These are phyloP conservation scores for Alentia gelatinosa DNA, from an alignment of 2,888 invertebrate species.

Conservation along the genomic window DNA sequence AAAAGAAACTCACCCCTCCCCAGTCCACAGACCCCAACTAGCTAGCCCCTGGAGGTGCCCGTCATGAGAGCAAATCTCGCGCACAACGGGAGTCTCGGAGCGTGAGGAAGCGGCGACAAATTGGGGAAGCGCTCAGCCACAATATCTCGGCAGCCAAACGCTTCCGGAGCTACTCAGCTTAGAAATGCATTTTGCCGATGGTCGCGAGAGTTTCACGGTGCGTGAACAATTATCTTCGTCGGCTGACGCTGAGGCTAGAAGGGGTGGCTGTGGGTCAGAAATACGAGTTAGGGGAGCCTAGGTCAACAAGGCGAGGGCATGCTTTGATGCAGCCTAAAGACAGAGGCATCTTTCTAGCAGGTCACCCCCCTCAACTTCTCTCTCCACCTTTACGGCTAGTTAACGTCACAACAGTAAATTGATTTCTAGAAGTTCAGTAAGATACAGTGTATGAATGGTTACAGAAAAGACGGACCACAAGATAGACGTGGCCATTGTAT, in stretches of 20 bases:
- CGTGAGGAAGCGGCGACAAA: constrained; percentile 23
- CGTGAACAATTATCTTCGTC: background rate
- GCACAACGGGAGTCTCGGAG: background rate
- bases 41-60: background rate
- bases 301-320: background rate
- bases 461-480: no score
- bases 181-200: background rate
- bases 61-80: background rate
- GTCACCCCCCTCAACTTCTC: no score
- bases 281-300: background rate
- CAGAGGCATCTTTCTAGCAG: no score
- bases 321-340: background rate
- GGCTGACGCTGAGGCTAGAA: background rate
- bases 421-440: no score
- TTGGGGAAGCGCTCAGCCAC: constrained; percentile 30
- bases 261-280: background rate
- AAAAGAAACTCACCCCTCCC: background rate
- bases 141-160: background rate
- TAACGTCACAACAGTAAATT: no score
- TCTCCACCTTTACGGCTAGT: no score
- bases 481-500: no score
- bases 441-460: no score
- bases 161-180: background rate
- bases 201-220: background rate
- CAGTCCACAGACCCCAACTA: background rate